Percentiles rank a stretch among this genome's conserved stretches.
These are phyloP conservation scores for Caenorhabditis inopinata DNA, from an alignment of 1,140 invertebrate species.

Conservation along the genomic window DNA sequence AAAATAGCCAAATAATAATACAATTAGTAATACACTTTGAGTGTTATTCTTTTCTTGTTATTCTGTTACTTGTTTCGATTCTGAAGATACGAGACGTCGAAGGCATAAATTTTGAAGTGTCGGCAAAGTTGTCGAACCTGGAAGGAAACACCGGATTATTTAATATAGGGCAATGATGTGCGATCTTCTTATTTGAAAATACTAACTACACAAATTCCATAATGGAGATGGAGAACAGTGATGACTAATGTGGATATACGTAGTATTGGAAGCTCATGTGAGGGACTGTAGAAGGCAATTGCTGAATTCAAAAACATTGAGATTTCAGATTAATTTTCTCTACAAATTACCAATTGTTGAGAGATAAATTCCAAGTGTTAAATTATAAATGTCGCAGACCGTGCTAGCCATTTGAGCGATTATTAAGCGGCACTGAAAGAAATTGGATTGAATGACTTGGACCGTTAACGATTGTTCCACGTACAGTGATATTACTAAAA, in stretches of 20 bases:
- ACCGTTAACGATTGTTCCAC: conserved; percentile 49
- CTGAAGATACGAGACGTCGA: conserved; percentile 64
- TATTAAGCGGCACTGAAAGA: conserved; percentile 69
- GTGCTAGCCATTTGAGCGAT: conserved; percentile 70
- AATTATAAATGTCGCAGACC: conserved; percentile 65
- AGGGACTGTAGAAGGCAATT: conserved; percentile 50
- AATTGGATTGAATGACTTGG: too few relatives aligned
- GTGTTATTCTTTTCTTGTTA: conserved; percentile 24
- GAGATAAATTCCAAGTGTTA: conserved; percentile 53
- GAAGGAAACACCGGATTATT: conserved; percentile 31
- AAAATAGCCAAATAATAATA: not conserved
- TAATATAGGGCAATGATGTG: not conserved
- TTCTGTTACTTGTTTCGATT: conserved; percentile 8
- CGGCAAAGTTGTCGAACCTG: conserved; percentile 67
- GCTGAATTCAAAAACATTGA: too few relatives aligned
- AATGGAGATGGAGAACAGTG: conserved; percentile 68
- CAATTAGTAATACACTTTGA: conserved; percentile 27
- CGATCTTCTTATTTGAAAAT: not conserved
- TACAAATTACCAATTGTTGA: not conserved
- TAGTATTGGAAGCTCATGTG: conserved; percentile 66
- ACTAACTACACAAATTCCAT: conserved; percentile 68
- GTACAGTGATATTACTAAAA: conserved; percentile 70
- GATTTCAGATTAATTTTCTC: not conserved
- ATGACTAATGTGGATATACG: conserved; percentile 65
- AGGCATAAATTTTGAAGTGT: conserved; percentile 68